Conservation (phyloP, 2,888 invertebrate genomes). For the Acanthosepion pharaonis region DNA sequence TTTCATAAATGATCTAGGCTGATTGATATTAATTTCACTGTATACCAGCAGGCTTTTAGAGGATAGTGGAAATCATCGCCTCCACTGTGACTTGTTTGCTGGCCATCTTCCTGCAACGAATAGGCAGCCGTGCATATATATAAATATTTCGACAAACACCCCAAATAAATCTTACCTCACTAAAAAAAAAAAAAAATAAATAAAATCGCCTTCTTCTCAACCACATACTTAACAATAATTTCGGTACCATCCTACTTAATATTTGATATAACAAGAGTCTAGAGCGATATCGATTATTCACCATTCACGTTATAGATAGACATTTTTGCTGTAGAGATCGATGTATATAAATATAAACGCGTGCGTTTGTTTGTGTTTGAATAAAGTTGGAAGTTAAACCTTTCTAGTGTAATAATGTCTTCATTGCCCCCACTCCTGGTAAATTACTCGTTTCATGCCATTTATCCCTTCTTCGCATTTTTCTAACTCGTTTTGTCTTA, state of each 20-base stretch:
- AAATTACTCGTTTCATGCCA: background rate
- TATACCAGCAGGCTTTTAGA: too few relatives aligned
- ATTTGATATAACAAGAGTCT: constrained; percentile 33
- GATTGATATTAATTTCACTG: too few relatives aligned
- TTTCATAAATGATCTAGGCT: too few relatives aligned
- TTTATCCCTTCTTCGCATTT: background rate
- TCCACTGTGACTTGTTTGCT: too few relatives aligned
- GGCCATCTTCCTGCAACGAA: too few relatives aligned
- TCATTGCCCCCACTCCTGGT: background rate
- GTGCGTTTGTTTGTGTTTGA: background rate
- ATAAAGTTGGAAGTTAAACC: background rate
- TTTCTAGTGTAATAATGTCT: background rate
- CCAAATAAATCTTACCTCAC: too few relatives aligned
- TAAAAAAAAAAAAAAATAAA: too few relatives aligned
- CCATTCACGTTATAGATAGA: background rate
- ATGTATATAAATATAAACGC: background rate
- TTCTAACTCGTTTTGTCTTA: too few relatives aligned
- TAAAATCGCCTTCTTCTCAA: background rate
- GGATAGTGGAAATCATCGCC: too few relatives aligned
- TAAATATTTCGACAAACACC: too few relatives aligned
- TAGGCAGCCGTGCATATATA: too few relatives aligned
- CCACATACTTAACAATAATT: background rate
- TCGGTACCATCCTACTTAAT: too few relatives aligned
- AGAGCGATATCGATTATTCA: background rate
- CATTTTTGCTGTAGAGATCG: background rate